Base-by-base conservation (phyloP, 37 sponge, comb jelly and placozoan genomes). In the Beroe forskalii region DNA sequence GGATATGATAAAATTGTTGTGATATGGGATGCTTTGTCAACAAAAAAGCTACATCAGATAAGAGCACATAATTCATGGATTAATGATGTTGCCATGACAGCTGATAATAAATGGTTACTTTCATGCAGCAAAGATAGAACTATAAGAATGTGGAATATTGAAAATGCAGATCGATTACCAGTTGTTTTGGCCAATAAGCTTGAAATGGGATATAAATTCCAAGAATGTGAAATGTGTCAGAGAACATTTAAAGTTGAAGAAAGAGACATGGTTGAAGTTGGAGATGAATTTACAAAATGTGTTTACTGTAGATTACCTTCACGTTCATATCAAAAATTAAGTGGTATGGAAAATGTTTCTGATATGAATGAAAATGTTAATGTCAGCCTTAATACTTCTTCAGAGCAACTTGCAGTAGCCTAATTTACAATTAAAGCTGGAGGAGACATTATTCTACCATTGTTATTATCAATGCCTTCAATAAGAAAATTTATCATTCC, bases 11-110 rank as follows among this genome's bases (percentile, higher is more conserved):
- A 80, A 43, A 43, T 37, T 19, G 55, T 80, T 1, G 35, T 80
- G 8, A 80, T 80, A 25, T 80, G 86, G 86, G 86, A 80, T 80
- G 86, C 86, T 1, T 30, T 80, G 86, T 32, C 86, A 80, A 80
- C 86, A 20, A 39, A 80, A 43, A 80, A 80, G 30, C 43, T 32
- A 25, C 86, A 80, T 25, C 43, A 80, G 20, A 80, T 80, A 23
- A 32, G 86, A 12, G 86, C 86, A 80, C 86, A 80, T 42, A 48
- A 48, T 23, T 80, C 86, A 6, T 80, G 86, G 86, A 80, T 80
- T 23, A 80, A 80, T 42, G 86, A 44, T 17, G 40, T 80, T 44
- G 86, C 86, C 3, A 80, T 80, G 86, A 43, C 55, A 20, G 55
- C 1, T 6, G 86, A 80, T 80, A 38, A 48, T 38, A 80, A 44